Conservation (phyloP, 2,888 invertebrate species). For the Ennomos erosarius region DNA sequence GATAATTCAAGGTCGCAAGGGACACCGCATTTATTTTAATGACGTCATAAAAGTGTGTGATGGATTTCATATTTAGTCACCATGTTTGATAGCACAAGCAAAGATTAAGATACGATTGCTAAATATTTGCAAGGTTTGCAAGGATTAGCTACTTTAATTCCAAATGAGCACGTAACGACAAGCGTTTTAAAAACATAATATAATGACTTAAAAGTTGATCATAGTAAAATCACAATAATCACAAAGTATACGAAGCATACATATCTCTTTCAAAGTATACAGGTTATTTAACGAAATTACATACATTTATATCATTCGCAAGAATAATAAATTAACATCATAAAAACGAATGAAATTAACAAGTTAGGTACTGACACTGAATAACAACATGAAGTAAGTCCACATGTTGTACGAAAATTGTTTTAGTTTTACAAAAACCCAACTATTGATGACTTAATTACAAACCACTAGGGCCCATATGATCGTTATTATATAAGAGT, state of each 20-base stretch:
- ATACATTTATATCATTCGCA: not conserved
- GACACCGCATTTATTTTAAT: slow-evolving; percentile 16
- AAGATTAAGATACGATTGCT: slow-evolving; percentile 9
- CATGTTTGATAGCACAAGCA: slow-evolving; percentile 12
- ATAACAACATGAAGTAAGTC: slow-evolving; percentile 3
- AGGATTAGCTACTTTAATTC: not conserved
- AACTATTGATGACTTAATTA: slow-evolving; percentile 15
- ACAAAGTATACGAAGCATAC: too few relatives aligned
- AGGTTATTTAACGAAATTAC: too few relatives aligned
- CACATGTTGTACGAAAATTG: slow-evolving; percentile 9
- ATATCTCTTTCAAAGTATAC: too few relatives aligned
- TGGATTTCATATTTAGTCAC: not conserved
- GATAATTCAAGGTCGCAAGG: slow-evolving; percentile 17
- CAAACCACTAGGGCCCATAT: slow-evolving; percentile 9
- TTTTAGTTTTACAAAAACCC: slow-evolving; percentile 1
- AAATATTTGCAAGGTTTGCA: not conserved
- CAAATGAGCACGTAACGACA: too few relatives aligned
- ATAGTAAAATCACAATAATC: too few relatives aligned
- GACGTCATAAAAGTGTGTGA: slow-evolving; percentile 15
- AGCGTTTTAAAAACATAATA: too few relatives aligned
- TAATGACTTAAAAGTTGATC: too few relatives aligned
- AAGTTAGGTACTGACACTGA: slow-evolving; percentile 2
- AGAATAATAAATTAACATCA: slow-evolving; percentile 6
- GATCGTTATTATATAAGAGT: too few relatives aligned
- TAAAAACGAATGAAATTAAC: slow-evolving; percentile 11